These are phyloP conservation scores for Mya arenaria DNA, from an alignment of 1,140 invertebrate genomes.

Conservation along the genomic window DNA sequence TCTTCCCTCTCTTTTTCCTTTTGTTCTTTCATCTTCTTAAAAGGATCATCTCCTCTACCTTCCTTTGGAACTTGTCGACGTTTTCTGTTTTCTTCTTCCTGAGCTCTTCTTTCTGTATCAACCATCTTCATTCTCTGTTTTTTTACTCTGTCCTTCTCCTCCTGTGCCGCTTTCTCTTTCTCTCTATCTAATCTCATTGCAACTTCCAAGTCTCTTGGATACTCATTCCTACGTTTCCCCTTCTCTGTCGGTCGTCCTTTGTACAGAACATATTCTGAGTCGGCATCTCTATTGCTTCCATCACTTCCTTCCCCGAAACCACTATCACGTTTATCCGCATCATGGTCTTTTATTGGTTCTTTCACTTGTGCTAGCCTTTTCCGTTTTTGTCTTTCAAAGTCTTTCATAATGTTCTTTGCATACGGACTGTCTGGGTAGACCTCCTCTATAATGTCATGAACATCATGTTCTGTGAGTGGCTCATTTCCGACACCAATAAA, in stretches of 20 bases:
- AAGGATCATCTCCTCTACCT: constrained; percentile 68
- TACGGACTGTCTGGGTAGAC: constrained; percentile 75
- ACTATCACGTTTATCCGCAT: constrained; percentile 73
- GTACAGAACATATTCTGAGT: constrained; percentile 64
- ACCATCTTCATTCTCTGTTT: constrained; percentile 68
- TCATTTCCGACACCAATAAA: constrained; percentile 77
- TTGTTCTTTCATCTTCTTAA: constrained; percentile 72
- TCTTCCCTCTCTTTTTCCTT: constrained; percentile 66
- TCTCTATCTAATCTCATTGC: constrained; percentile 68
- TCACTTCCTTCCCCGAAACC: constrained; percentile 76
- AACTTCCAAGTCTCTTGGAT: constrained; percentile 62
- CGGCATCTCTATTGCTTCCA: constrained; percentile 66
- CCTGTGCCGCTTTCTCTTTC: constrained; percentile 65
- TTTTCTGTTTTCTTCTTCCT: constrained; percentile 76
- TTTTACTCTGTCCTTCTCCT: constrained; percentile 72
- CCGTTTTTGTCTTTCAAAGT: constrained; percentile 76
- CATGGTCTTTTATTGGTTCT: constrained; percentile 51
- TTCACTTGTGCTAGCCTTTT: constrained; percentile 55
- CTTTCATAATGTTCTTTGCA: constrained; percentile 73
- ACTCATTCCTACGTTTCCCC: constrained; percentile 61
- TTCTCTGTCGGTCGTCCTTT: constrained; percentile 63
- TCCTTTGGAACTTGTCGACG: constrained; percentile 60
- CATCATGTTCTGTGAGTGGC: constrained; percentile 68
- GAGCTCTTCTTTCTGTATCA: constrained; percentile 70
- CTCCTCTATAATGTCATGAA: constrained; percentile 78